These are phyloP conservation scores for Drosophila ficusphila DNA, from an alignment of 1,140 invertebrate species.

Conservation along the genomic window DNA sequence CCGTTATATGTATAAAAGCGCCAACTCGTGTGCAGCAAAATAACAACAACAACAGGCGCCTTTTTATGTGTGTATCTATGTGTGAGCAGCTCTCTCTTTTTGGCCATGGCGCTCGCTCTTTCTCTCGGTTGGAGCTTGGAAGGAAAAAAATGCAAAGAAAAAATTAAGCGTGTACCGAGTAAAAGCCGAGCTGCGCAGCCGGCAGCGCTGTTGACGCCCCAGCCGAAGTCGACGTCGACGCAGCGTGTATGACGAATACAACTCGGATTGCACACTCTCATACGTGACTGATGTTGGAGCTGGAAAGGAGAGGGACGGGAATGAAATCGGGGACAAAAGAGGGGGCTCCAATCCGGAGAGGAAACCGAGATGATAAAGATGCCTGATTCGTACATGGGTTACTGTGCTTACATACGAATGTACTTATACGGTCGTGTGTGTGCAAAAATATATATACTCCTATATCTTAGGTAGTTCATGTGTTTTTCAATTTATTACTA, in stretches of 20 bases:
- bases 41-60: conserved; percentile 62
- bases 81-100: conserved; percentile 50
- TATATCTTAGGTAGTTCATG: conserved; percentile 39
- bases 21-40: conserved; percentile 77
- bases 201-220: conserved; percentile 22
- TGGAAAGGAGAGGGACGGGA: conserved; percentile 9
- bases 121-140: conserved; percentile 37
- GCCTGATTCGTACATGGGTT: conserved; percentile 71
- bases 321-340: background rate
- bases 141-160: conserved; percentile 51
- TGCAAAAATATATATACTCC: conserved; percentile 9
- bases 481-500: conserved; percentile 48
- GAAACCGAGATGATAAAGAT: conserved; percentile 35
- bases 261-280: conserved; percentile 75
- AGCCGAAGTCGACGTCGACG: conserved; percentile 31
- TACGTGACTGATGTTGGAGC: conserved; percentile 51
- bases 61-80: conserved; percentile 41
- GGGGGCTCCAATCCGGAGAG: conserved; percentile 30
- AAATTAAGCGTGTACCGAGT: conserved; percentile 43
- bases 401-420: conserved; percentile 40
- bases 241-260: conserved; percentile 72
- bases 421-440: conserved; percentile 17
- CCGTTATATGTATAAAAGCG: conserved; percentile 38
- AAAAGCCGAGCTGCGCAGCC: conserved; percentile 44
- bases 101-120: conserved; percentile 35